Evolutionary conservation across 2,797 vertebrate species (phyloP), one percentile per base, ranked within the genome.

Genomic region (Myotis vivesi): DNA sequence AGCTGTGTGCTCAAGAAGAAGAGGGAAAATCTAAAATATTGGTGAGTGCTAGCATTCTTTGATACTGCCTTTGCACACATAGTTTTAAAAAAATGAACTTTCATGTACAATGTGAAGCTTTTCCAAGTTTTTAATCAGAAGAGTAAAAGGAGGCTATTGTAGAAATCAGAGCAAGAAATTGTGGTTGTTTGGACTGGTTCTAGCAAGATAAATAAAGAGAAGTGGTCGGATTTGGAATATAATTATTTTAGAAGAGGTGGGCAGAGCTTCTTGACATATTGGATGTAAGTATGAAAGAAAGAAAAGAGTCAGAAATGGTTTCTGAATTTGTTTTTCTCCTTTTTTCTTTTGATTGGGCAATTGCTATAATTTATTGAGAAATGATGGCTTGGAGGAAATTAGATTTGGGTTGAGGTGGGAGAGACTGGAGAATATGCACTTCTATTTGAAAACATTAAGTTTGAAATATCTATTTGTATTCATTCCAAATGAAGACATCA

Each of bases 381-480:
- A 62, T 44, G 94, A 28, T 19, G 17, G 0, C 4, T 79, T 62
- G 8, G 33, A 91, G 17, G 17, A 89, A 53, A 80, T 93, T 80
- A 87, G 44, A 55, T 68, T 72, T 80, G 33, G 15, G 16, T 76
- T 75, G 53, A 33, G 15, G 22, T 82, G 22, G 44, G 30, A 90
- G 68, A 95, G 33, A 92, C 28, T 49, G 91, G 17, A 75, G n/a
- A 66, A 3, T 75, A 53, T 92, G 23, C 72, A 62, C 38, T 91
- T 92, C 51, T 94, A 80, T 33, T 88, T 41, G 5, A 19, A 91
- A 91, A 83, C 3, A 68, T 92, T 76, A 49, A 80, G 9, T 59
- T 80, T 87, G n/a, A 96, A 96, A 92, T 73, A 93, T 2, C 36
- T 62, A 93, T 72, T 87, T 57, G 20, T 64, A 82, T 46, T 64